phyloP scores from a whole-genome alignment of 2,888 invertebrate genomes.

The Tachina lurida region DNA sequence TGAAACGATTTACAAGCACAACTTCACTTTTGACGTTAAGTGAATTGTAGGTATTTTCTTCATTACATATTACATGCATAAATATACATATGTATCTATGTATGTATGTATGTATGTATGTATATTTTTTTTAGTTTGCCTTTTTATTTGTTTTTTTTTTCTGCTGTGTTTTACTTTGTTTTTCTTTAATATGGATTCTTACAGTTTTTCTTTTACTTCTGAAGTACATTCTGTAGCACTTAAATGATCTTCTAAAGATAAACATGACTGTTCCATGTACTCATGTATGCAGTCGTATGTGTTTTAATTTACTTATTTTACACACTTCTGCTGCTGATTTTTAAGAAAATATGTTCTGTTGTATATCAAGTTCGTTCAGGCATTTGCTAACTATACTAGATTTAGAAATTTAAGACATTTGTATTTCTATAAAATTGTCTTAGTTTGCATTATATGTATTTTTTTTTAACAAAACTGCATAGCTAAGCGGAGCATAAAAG shows the following conservation, averaged over 20 bases:
- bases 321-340: constrained; percentile 17
- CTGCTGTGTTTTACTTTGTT: constrained; percentile 41
- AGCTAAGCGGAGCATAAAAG: constrained; percentile 74
- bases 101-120: no score
- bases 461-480: constrained; percentile 63
- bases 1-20: constrained; percentile 20
- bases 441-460: not conserved
- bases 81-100: no score
- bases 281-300: not conserved
- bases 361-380: constrained; percentile 40
- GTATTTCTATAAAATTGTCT: constrained; percentile 21
- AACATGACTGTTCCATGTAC: constrained; percentile 43
- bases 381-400: constrained; percentile 12
- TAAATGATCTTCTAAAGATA: constrained; percentile 49
- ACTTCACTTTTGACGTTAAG: constrained; percentile 14
- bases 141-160: constrained; percentile 27
- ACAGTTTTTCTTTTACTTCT: constrained; percentile 42
- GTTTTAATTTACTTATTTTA: constrained; percentile 36
- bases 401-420: constrained; percentile 60
- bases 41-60: constrained; percentile 35
- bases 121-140: constrained; percentile 12
- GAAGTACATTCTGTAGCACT: constrained; percentile 51
- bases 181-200: constrained; percentile 68
- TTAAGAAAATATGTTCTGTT: constrained; percentile 24
- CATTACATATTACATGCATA: not conserved